phyloP scores from a whole-genome alignment of 2,113 vertebrate genomes.

The Talpa occidentalis region DNA sequence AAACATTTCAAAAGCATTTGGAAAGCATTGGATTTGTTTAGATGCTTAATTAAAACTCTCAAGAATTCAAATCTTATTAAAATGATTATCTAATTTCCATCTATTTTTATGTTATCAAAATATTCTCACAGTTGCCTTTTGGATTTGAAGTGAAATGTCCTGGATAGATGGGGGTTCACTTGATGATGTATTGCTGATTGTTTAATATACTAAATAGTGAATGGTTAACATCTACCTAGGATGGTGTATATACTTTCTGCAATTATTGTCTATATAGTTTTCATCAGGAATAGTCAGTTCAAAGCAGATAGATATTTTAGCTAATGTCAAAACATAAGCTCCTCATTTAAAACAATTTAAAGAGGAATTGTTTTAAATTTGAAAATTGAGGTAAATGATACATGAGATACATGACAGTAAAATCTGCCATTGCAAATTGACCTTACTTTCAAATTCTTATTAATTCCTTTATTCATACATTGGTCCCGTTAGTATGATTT shows the following conservation, averaged over 20 bases:
- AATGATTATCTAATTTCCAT: constrained; percentile 13
- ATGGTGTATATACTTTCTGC: neutral
- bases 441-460: neutral
- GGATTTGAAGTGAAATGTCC: neutral
- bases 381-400: neutral
- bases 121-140: constrained; percentile 1
- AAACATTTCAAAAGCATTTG: constrained; percentile 27
- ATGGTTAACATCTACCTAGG: neutral
- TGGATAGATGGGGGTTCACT: neutral
- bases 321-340: neutral
- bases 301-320: neutral
- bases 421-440: neutral
- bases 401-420: neutral
- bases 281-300: neutral
- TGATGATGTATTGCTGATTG: neutral
- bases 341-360: neutral
- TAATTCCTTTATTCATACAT: neutral
- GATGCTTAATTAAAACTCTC: neutral
- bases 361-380: neutral
- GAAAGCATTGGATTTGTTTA: constrained; percentile 47
- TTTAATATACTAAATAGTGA: neutral
- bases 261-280: neutral
- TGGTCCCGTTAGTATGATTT: neutral
- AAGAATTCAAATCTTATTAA: constrained; percentile 24
- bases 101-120: neutral